phyloP scores from a whole-genome alignment of 1,140 invertebrate genomes.

The Nylanderia fulva region DNA sequence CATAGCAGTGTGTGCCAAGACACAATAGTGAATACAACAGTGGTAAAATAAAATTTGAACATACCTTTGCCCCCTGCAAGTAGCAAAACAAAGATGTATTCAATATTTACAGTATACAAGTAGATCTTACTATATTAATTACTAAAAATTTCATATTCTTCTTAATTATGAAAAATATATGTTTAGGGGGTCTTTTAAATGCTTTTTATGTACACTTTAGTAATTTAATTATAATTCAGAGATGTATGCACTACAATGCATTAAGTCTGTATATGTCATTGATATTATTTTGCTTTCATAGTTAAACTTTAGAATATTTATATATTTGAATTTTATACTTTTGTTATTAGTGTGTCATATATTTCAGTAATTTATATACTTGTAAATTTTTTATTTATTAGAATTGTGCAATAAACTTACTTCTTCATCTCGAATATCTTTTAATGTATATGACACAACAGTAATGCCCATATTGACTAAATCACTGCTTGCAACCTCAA shows the following conservation, averaged over 20 bases:
- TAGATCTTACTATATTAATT: constrained; percentile 72
- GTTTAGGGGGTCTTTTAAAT: constrained; percentile 75
- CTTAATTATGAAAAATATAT: constrained; percentile 64
- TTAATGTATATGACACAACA: constrained; percentile 98
- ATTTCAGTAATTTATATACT: neutral
- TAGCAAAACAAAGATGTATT: constrained; percentile 86
- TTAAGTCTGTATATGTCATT: constrained; percentile 8
- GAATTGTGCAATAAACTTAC: constrained; percentile 86
- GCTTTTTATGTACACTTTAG: constrained; percentile 15
- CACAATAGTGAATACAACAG: constrained; percentile 72
- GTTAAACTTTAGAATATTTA: constrained; percentile 16
- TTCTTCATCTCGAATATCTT: constrained; percentile 99
- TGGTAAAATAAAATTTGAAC: constrained; percentile 84
- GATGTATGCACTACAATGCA: neutral
- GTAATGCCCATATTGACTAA: constrained; percentile 99
- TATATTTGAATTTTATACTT: neutral
- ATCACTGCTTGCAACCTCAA: constrained; percentile 97
- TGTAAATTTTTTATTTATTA: neutral
- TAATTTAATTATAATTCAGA: constrained; percentile 5
- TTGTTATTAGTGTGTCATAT: constrained; percentile 11
- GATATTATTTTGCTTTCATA: constrained; percentile 6
- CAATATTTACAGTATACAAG: constrained; percentile 78
- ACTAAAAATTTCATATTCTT: constrained; percentile 51
- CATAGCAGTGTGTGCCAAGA: constrained; percentile 66
- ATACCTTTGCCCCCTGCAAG: constrained; percentile 89